Percentiles rank a stretch among this genome's conserved stretches.
These are phyloP conservation scores for Xenopus tropicalis DNA, from an alignment of 2,113 vertebrate species.

Conservation along the genomic window DNA sequence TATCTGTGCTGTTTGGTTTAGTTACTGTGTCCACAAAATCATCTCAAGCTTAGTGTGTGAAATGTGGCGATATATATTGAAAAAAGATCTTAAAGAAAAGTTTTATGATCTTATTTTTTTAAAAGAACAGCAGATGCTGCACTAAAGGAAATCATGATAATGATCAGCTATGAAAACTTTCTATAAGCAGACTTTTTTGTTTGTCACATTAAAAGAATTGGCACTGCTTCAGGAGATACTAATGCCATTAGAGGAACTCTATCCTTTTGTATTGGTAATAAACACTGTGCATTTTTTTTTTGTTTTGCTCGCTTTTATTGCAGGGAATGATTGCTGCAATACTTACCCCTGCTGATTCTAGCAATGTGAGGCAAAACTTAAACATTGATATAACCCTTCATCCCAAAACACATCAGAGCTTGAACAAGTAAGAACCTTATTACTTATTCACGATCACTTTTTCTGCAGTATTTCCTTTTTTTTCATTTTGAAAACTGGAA, in stretches of 20 bases:
- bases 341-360: conserved; percentile 33
- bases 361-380: conserved; percentile 27
- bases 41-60: conserved; percentile 7
- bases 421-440: conserved; percentile 46
- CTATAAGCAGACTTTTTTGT: conserved; percentile 28
- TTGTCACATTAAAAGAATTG: conserved; percentile 40
- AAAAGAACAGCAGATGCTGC: conserved; percentile 33
- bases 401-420: conserved; percentile 41
- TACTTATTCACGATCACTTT: conserved; percentile 48
- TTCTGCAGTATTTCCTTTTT: conserved; percentile 27
- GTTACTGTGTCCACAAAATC: conserved; percentile 19
- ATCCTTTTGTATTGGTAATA: conserved; percentile 38
- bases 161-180: conserved; percentile 41
- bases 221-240: conserved; percentile 37
- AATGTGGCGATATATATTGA: conserved; percentile 6
- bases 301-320: conserved; percentile 27
- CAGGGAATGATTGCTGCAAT: conserved; percentile 27
- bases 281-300: conserved; percentile 23
- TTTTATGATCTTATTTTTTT: conserved; percentile 22
- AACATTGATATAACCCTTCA: conserved; percentile 35
- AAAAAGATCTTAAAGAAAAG: conserved; percentile 29
- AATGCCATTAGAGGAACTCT: conserved; percentile 31
- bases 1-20: conserved; percentile 15
- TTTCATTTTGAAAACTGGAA: conserved; percentile 39
- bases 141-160: conserved; percentile 40